These are phyloP conservation scores for Pituophis catenifer DNA, from an alignment of 2,113 vertebrate genomes.

Conservation along the genomic window DNA sequence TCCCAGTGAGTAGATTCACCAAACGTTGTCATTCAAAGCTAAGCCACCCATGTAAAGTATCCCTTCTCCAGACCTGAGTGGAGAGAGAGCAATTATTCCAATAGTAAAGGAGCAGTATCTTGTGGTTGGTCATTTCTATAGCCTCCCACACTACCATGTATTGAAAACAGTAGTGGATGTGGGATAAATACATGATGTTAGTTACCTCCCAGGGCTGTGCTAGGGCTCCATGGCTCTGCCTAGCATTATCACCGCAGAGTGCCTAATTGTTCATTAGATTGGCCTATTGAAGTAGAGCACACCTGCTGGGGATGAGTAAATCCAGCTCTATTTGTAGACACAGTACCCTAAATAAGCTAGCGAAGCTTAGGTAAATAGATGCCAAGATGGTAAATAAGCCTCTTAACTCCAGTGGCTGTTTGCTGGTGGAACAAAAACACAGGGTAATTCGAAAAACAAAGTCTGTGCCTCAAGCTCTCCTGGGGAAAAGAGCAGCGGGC, in stretches of 20 bases:
- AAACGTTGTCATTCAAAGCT: neutral
- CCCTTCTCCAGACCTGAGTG: neutral
- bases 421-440: neutral
- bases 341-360: conserved; percentile 27
- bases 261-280: conserved; percentile 14
- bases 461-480: neutral
- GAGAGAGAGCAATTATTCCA: neutral
- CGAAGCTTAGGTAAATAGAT: conserved; percentile 9
- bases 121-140: neutral
- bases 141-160: neutral
- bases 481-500: neutral
- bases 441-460: neutral
- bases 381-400: neutral
- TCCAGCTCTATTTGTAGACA: conserved; percentile 10
- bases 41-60: neutral
- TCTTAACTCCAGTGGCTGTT: conserved; percentile 8
- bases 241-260: neutral
- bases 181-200: neutral
- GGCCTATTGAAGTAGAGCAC: conserved; percentile 21
- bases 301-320: conserved; percentile 23
- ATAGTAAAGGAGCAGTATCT: neutral
- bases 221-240: neutral
- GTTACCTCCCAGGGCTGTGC: neutral
- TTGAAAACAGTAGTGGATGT: neutral
- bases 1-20: neutral